Evolutionary conservation across 2,888 invertebrate genomes (phyloP).

Genomic region (Cephalotes varians): DNA sequence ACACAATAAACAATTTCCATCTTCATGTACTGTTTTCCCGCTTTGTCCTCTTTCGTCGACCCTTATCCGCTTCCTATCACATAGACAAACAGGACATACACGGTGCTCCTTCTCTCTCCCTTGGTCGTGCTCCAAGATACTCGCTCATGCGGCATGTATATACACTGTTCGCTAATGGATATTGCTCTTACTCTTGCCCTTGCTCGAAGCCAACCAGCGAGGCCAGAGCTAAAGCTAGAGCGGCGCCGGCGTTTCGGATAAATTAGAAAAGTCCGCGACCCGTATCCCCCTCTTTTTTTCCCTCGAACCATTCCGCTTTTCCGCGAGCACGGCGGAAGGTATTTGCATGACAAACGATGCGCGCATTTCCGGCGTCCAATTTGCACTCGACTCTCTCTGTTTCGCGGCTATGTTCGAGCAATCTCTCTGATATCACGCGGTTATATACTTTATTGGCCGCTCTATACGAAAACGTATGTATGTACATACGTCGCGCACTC

Average conservation of each 20-base stretch:
- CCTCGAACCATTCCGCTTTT: slow-evolving; percentile 67
- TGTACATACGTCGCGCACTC: background rate
- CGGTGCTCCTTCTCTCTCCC: slow-evolving; percentile 36
- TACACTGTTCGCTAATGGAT: slow-evolving; percentile 71
- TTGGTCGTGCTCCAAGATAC: slow-evolving; percentile 56
- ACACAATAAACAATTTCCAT: slow-evolving; percentile 34
- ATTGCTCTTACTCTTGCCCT: slow-evolving; percentile 75
- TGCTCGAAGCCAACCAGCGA: slow-evolving; percentile 53
- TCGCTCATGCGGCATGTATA: slow-evolving; percentile 61
- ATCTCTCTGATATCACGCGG: slow-evolving; percentile 52
- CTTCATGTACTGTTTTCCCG: slow-evolving; percentile 10
- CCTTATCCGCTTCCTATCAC: slow-evolving; percentile 44
- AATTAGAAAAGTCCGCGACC: slow-evolving; percentile 75
- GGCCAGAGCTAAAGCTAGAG: slow-evolving; percentile 60
- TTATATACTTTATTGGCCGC: slow-evolving; percentile 43
- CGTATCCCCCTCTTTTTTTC: slow-evolving; percentile 50
- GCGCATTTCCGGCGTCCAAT: slow-evolving; percentile 67
- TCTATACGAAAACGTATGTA: slow-evolving; percentile 29
- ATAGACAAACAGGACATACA: slow-evolving; percentile 38
- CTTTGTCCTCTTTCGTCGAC: slow-evolving; percentile 16
- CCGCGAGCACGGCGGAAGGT: slow-evolving; percentile 41
- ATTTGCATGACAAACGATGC: slow-evolving; percentile 67
- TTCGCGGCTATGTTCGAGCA: slow-evolving; percentile 52
- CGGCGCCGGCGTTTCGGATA: slow-evolving; percentile 73
- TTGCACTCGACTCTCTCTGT: slow-evolving; percentile 55